Conservation (phyloP, 2,888 invertebrate species). For the Geotrupes spiniger region DNA sequence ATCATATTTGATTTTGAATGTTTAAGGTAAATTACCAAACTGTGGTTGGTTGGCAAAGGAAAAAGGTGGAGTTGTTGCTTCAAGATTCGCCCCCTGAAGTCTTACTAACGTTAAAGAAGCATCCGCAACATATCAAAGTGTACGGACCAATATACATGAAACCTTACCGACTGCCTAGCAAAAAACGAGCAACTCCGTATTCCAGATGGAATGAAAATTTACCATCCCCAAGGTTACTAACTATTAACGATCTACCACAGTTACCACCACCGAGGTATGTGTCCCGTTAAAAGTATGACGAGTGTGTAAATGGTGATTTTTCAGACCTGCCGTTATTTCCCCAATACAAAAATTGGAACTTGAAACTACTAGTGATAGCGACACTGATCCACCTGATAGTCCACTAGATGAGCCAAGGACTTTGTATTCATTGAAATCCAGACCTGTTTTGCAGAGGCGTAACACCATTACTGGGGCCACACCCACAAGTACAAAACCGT, state of each 20-base stretch:
- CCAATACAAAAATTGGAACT: constrained; percentile 37
- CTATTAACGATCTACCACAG: constrained; percentile 58
- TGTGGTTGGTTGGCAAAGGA: constrained; percentile 78
- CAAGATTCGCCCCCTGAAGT: constrained; percentile 80
- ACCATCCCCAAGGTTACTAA: constrained; percentile 64
- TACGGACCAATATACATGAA: constrained; percentile 73
- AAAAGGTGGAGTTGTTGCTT: constrained; percentile 70
- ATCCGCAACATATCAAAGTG: constrained; percentile 77
- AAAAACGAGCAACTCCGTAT: constrained; percentile 63
- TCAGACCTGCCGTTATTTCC: constrained; percentile 33
- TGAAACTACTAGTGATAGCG: constrained; percentile 56
- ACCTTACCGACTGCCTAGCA: constrained; percentile 70
- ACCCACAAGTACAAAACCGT: constrained; percentile 62
- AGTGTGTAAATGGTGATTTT: constrained; percentile 14
- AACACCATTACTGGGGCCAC: constrained; percentile 86
- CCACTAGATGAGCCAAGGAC: constrained; percentile 52
- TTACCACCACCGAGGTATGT: constrained; percentile 57
- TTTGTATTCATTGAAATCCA: constrained; percentile 73
- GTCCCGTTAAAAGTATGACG: constrained; percentile 6
- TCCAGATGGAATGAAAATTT: constrained; percentile 67
- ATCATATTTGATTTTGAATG: neutral
- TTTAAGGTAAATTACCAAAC: constrained; percentile 67
- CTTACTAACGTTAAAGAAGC: constrained; percentile 75
- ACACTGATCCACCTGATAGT: constrained; percentile 56
- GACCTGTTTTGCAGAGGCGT: constrained; percentile 72